Evolutionary conservation across 2,113 vertebrate species (phyloP), one percentile per base, ranked within the genome.

Genomic region (Polypterus bichir): DNA sequence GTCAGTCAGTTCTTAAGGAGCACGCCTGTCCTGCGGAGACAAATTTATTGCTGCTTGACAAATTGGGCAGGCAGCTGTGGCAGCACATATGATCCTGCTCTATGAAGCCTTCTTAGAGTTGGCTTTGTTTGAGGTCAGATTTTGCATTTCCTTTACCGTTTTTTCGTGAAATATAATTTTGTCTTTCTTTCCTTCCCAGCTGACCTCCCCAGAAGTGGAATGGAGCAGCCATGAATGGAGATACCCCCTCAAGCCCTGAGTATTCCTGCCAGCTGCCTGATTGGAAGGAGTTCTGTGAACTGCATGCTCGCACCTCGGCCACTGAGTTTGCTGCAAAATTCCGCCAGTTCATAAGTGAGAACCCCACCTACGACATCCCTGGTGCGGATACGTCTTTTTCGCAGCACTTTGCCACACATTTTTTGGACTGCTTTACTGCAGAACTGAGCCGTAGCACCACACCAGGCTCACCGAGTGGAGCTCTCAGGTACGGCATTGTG

Each of bases 191-290:
- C 61, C 62, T 66, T 68, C 4, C 0, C 86, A 79, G 86, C 81
- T 76, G 4, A 61, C 76, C 76, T 7, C 63, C 79, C 59, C 51
- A 68, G 79, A 73, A 83, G 88, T 88, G 91, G 83, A 82, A 97
- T 97, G 93, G 94, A 79, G 74, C 86, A 92, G 89, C 88, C 90
- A 98, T 98, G 96, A 97, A 94, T 86, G 92, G 93, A 75, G 88
- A 89, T 66, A 81, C 77, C 76, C 71, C 83, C 73, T 75, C 89
- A 63, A 89, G 90, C 83, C 87, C 87, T 70, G 89, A 92, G 70
- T 81, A 90, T 71, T 87, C 90, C 70, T 92, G 87, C 79, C 89
- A 89, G 1, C 86, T 87, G 80, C 92, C 93, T 0, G 92, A 97
- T 86, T 98, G 94, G 94, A 86, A 88, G 83, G 92, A 96, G 79